Conservation (phyloP, 2,888 invertebrate species). For the Limulus polyphemus region DNA sequence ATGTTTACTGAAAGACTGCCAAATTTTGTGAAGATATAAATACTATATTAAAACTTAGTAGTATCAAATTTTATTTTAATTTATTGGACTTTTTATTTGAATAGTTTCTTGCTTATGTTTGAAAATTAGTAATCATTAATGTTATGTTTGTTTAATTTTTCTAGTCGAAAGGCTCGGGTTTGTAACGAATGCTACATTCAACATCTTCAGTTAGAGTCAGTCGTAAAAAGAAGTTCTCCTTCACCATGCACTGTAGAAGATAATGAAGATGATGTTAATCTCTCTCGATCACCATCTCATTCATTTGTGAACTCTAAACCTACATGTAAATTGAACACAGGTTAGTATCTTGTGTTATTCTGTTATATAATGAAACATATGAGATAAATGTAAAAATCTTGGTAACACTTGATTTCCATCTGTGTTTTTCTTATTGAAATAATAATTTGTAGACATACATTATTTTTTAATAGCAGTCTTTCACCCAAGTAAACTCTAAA, state of each 20-base stretch:
- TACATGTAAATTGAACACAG: background rate
- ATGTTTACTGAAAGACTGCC: too few relatives aligned
- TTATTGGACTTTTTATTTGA: background rate
- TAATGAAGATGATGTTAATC: constrained; percentile 22
- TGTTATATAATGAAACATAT: too few relatives aligned
- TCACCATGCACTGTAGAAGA: constrained; percentile 25
- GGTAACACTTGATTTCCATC: too few relatives aligned
- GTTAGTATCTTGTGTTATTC: too few relatives aligned
- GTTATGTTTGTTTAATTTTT: constrained; percentile 2
- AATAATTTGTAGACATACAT: too few relatives aligned
- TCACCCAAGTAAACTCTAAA: too few relatives aligned
- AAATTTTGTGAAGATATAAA: too few relatives aligned
- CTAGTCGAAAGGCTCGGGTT: constrained; percentile 31
- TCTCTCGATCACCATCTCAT: constrained; percentile 3
- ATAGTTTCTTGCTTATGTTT: background rate
- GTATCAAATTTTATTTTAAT: background rate
- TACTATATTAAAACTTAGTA: too few relatives aligned
- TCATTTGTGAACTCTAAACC: too few relatives aligned
- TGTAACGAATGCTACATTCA: constrained; percentile 29
- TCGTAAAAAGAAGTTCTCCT: constrained; percentile 7
- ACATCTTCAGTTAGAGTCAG: constrained; percentile 15
- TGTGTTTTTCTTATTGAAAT: too few relatives aligned
- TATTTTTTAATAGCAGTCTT: too few relatives aligned
- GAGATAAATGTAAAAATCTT: too few relatives aligned
- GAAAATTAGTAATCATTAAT: background rate